Conservation (phyloP, 2,113 vertebrate species). For the Chaetodon trifascialis region DNA sequence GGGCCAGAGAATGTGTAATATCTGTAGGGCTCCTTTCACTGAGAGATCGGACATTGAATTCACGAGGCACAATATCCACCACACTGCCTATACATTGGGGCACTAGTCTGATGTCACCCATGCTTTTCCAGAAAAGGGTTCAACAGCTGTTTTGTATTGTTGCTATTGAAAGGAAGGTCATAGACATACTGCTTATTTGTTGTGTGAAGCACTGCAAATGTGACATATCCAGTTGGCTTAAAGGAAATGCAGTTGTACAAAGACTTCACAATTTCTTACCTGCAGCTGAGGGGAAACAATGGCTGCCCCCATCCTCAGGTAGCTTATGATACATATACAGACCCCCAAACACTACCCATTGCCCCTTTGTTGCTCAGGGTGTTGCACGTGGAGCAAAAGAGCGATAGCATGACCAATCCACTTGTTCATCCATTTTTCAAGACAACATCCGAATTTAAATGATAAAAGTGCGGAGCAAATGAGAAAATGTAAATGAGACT, state of each 20-base stretch:
- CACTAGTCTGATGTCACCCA: constrained; percentile 17
- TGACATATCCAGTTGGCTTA: constrained; percentile 20
- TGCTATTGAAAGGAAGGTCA: constrained; percentile 38
- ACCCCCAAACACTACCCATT: not conserved
- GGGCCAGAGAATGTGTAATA: constrained; percentile 34
- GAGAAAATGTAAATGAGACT: constrained; percentile 82
- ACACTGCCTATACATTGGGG: constrained; percentile 37
- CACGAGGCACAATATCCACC: constrained; percentile 24
- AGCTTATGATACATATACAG: constrained; percentile 20
- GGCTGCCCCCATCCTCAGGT: constrained; percentile 49
- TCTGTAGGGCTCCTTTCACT: constrained; percentile 31
- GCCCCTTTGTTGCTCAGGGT: constrained; percentile 62
- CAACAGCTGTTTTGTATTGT: constrained; percentile 33
- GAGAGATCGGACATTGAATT: constrained; percentile 45
- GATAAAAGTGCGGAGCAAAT: constrained; percentile 80
- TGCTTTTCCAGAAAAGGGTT: constrained; percentile 22
- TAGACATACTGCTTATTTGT: constrained; percentile 28
- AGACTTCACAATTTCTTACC: not conserved
- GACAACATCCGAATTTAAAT: constrained; percentile 79
- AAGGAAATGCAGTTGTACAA: constrained; percentile 27
- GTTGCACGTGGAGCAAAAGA: constrained; percentile 58
- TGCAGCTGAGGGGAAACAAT: not conserved
- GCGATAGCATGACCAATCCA: constrained; percentile 25
- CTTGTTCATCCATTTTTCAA: constrained; percentile 17
- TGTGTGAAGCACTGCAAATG: constrained; percentile 34